Percentiles rank a stretch among this genome's conserved stretches.
Evolutionary conservation across 1,140 invertebrate genomes (phyloP).

Genomic region (Zophobas morio): DNA sequence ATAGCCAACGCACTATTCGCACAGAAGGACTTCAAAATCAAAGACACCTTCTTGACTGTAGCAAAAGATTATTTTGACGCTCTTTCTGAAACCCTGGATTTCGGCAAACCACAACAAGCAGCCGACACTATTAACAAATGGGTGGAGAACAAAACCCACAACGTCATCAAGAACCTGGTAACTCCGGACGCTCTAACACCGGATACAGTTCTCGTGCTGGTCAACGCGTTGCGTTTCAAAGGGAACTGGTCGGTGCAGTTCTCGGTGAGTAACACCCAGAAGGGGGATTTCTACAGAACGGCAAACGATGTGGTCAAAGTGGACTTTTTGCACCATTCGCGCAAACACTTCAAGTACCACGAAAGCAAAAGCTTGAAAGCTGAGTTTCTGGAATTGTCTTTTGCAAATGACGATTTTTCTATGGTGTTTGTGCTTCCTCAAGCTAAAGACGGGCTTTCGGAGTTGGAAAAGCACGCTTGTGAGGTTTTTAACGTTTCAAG

Average conservation of each 20-base stretch:
- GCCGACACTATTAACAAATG: constrained; percentile 78
- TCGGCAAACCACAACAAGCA: constrained; percentile 64
- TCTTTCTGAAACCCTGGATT: constrained; percentile 72
- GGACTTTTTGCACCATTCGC: not conserved
- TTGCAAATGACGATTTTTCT: constrained; percentile 68
- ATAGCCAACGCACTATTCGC: constrained; percentile 66
- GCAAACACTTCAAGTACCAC: not conserved
- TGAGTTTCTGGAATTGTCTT: constrained; percentile 48
- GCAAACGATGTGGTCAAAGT: not conserved
- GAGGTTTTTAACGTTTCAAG: no score
- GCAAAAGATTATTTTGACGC: constrained; percentile 70
- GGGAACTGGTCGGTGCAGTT: constrained; percentile 74
- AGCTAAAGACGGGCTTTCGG: constrained; percentile 60
- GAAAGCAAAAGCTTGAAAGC: not conserved
- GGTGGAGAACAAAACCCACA: constrained; percentile 80
- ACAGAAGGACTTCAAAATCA: constrained; percentile 67
- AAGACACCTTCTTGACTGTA: constrained; percentile 60
- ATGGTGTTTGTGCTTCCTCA: constrained; percentile 68
- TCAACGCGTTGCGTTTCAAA: constrained; percentile 91
- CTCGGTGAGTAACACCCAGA: constrained; percentile 62
- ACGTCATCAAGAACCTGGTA: constrained; percentile 80
- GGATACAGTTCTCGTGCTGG: constrained; percentile 77
- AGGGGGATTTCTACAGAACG: not conserved
- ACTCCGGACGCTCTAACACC: constrained; percentile 69
- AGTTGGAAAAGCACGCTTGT: no score